These are phyloP conservation scores for Hemibagrus wyckioides DNA, from an alignment of 2,113 vertebrate genomes.

Conservation along the genomic window DNA sequence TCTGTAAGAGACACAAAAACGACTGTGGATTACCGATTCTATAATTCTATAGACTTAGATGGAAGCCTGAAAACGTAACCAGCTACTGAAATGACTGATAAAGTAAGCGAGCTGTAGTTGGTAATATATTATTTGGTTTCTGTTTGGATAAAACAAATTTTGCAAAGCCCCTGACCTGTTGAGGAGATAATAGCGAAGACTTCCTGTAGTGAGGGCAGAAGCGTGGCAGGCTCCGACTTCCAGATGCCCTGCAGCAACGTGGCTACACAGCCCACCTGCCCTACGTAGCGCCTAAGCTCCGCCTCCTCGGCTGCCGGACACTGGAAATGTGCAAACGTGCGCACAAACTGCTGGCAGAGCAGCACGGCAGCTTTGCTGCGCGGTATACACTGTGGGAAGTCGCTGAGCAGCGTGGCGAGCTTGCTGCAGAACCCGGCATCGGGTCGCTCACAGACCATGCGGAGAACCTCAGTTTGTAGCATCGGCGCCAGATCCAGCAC, in stretches of 20 bases:
- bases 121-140: background rate
- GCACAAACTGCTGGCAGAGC: conserved; percentile 96
- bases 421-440: conserved; percentile 84
- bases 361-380: conserved; percentile 83
- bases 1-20: conserved; percentile 70
- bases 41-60: too few species aligned
- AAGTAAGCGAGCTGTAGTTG: too few species aligned
- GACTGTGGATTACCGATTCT: background rate
- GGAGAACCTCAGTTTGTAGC: conserved; percentile 87
- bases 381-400: conserved; percentile 94
- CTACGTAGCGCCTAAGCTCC: conserved; percentile 89
- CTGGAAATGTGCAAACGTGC: conserved; percentile 93
- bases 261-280: conserved; percentile 91
- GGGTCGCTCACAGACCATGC: conserved; percentile 89
- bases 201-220: conserved; percentile 93
- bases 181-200: conserved; percentile 94
- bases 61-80: too few species aligned
- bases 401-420: conserved; percentile 84
- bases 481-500: conserved; percentile 90
- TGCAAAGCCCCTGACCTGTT: conserved; percentile 73
- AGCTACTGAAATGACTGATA: too few species aligned
- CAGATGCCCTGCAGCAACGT: conserved; percentile 89
- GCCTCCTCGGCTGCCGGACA: conserved; percentile 84
- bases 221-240: conserved; percentile 88
- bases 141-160: background rate